These are phyloP conservation scores for Microctonus hyperodae DNA, from an alignment of 2,888 invertebrate genomes.

Conservation along the genomic window DNA sequence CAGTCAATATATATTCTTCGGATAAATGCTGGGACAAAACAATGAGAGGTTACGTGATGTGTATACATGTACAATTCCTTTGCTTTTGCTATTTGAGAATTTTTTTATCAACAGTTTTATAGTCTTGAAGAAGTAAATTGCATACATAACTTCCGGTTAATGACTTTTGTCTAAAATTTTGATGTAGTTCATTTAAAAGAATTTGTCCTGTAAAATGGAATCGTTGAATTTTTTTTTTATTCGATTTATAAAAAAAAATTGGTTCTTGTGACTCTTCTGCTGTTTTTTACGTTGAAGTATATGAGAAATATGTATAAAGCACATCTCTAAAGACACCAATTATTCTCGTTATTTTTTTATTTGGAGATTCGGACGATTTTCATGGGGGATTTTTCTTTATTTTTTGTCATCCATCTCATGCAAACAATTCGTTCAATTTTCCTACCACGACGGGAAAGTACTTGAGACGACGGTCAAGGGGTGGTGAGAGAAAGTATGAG, in stretches of 20 bases:
- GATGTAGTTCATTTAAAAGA: constrained; percentile 52
- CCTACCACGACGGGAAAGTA: constrained; percentile 19
- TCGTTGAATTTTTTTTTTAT: neutral
- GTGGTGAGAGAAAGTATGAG: neutral
- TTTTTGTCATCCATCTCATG: constrained; percentile 8
- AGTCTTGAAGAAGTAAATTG: constrained; percentile 45
- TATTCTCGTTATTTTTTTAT: neutral
- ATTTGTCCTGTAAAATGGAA: neutral
- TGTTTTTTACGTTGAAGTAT: no score
- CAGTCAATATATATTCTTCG: neutral
- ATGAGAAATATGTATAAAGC: no score
- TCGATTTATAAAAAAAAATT: no score
- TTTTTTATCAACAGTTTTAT: constrained; percentile 45
- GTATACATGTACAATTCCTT: no score
- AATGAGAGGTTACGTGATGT: no score
- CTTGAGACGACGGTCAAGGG: neutral
- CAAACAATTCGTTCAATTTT: neutral
- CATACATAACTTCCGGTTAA: constrained; percentile 46
- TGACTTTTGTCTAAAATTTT: constrained; percentile 48
- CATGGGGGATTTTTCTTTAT: neutral
- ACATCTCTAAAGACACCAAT: no score
- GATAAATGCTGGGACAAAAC: no score
- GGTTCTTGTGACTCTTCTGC: no score
- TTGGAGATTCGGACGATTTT: neutral
- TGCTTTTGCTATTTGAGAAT: neutral